Percentiles rank a stretch among this genome's conserved stretches.
These are phyloP conservation scores for Molossus alvarezi DNA, from an alignment of 2,797 vertebrate species.

Conservation along the genomic window DNA sequence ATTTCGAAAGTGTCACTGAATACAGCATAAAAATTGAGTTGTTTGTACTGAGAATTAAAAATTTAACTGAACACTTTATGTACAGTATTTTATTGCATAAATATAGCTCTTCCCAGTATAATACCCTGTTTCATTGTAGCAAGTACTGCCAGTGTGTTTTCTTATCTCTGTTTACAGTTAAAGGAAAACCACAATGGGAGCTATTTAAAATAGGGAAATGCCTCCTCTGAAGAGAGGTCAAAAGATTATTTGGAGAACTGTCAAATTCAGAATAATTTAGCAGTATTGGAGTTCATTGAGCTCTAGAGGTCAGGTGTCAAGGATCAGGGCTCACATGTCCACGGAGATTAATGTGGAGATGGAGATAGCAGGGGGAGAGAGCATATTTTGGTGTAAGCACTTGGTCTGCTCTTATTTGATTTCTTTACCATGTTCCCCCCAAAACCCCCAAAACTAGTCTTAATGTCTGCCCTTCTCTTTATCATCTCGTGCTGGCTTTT, in stretches of 20 bases:
- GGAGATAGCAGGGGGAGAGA: neutral
- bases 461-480: conserved; percentile 15
- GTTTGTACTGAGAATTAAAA: conserved; percentile 45
- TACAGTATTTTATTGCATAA: neutral
- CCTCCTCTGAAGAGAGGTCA: conserved; percentile 56
- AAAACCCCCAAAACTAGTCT: neutral
- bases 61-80: neutral
- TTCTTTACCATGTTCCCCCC: neutral
- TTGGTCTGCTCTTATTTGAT: neutral
- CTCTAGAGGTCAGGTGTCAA: neutral
- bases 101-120: neutral
- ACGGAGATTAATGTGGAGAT: neutral
- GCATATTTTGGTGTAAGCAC: neutral
- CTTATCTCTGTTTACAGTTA: conserved; percentile 65
- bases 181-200: conserved; percentile 56
- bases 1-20: conserved; percentile 52
- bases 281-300: neutral
- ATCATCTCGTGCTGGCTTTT: conserved; percentile 26
- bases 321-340: neutral
- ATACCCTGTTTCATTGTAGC: neutral
- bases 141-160: conserved; percentile 9
- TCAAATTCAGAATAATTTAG: neutral
- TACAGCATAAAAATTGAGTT: conserved; percentile 12
- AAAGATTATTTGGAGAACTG: conserved; percentile 58
- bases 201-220: conserved; percentile 65